phyloP scores from a whole-genome alignment of 2,113 vertebrate genomes.

The Halcyon senegalensis region DNA sequence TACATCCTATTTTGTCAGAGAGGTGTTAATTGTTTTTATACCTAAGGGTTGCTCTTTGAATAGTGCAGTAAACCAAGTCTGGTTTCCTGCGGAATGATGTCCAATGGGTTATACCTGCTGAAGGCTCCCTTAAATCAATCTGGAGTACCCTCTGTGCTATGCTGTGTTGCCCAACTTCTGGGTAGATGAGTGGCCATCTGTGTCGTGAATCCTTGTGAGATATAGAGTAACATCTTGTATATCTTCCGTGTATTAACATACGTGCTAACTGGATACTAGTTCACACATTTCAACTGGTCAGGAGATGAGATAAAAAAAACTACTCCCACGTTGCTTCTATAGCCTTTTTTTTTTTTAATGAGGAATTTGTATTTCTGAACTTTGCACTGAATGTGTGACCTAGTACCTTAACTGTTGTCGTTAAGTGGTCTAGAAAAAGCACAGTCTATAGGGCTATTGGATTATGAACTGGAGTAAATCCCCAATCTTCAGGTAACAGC shows the following conservation, averaged over 20 bases:
- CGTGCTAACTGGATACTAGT: not conserved
- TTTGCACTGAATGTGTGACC: not conserved
- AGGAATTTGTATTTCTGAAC: not conserved
- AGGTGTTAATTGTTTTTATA: not conserved
- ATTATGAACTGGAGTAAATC: not conserved
- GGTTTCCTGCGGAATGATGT: not conserved
- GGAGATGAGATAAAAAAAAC: not conserved
- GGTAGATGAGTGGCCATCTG: not conserved
- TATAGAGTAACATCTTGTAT: accelerated
- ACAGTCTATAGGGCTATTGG: not conserved
- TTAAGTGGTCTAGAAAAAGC: not conserved
- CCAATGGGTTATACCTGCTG: not conserved
- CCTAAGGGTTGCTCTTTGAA: not conserved
- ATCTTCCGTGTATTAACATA: not conserved
- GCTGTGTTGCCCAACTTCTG: not conserved
- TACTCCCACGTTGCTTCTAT: not conserved
- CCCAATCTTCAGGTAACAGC: not conserved
- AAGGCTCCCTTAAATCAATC: not conserved
- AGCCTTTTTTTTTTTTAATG: not conserved
- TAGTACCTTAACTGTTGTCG: not conserved
- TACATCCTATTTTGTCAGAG: not conserved
- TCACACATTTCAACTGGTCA: not conserved
- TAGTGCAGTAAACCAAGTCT: not conserved
- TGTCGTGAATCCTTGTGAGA: not conserved
- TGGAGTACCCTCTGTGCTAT: not conserved